phyloP scores from a whole-genome alignment of 2,888 invertebrate genomes.

The Amiota communis region DNA sequence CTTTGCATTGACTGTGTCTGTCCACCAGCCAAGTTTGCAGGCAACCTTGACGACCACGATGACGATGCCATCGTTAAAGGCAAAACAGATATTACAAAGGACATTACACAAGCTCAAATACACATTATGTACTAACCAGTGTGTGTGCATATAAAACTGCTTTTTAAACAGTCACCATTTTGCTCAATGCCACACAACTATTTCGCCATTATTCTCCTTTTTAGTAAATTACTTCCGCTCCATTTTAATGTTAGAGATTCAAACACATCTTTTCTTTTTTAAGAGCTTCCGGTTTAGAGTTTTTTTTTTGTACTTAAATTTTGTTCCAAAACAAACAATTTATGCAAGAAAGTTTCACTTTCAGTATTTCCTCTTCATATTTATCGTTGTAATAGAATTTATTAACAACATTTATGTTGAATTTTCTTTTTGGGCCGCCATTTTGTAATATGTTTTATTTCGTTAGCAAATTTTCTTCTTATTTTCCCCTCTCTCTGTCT shows the following conservation, averaged over 20 bases:
- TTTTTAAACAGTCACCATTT: background rate
- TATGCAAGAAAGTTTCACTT: slow-evolving; percentile 7
- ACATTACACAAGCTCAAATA: background rate
- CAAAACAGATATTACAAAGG: slow-evolving; percentile 8
- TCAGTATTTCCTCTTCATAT: background rate
- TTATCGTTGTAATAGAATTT: slow-evolving; percentile 4
- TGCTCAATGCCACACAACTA: background rate
- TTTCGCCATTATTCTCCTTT: background rate
- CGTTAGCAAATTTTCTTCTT: background rate
- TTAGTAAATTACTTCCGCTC: slow-evolving; percentile 13
- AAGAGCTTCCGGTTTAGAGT: background rate
- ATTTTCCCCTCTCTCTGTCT: background rate
- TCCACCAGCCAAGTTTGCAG: background rate
- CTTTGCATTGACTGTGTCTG: background rate
- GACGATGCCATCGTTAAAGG: no score
- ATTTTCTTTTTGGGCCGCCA: slow-evolving; percentile 8
- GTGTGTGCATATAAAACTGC: background rate
- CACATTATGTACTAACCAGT: no score
- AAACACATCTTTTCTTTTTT: background rate
- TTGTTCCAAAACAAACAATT: background rate
- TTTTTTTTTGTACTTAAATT: background rate
- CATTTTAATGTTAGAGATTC: slow-evolving; percentile 9
- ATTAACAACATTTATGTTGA: slow-evolving; percentile 21
- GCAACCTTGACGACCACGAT: slow-evolving; percentile 12
- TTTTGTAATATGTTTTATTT: slow-evolving; percentile 18